A percentile compares a stretch with the other conserved stretches of the same genome.
Conservation (phyloP, 2,797 vertebrate genomes). For the Momotus momota region DNA sequence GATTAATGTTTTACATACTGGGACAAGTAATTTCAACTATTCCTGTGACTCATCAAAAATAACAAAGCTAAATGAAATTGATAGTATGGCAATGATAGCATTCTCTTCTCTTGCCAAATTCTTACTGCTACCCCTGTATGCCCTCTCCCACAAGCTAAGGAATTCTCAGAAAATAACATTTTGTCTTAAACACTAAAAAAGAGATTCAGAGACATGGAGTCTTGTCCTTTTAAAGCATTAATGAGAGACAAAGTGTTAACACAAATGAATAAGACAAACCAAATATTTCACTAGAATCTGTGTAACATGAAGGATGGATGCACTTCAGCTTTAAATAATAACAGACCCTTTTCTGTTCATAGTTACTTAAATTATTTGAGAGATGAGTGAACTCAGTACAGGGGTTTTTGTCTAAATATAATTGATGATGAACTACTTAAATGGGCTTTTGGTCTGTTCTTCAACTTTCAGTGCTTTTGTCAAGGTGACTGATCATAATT, state of each 20-base stretch:
- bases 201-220: background rate
- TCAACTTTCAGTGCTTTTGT: background rate
- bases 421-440: background rate
- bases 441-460: background rate
- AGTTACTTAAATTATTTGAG: background rate
- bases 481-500: background rate
- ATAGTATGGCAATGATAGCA: background rate
- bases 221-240: background rate
- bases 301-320: background rate
- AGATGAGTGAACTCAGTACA: background rate
- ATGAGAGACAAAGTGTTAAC: background rate
- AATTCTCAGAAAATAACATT: background rate
- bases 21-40: background rate
- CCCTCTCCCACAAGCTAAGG: background rate
- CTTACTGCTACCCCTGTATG: background rate
- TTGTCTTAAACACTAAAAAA: background rate
- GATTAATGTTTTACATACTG: background rate
- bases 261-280: background rate
- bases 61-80: background rate
- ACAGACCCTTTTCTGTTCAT: background rate
- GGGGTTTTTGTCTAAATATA: background rate
- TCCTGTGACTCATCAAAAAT: background rate
- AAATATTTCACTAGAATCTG: background rate
- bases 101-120: background rate
- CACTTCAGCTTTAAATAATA: conserved; percentile 1